Conservation (phyloP, 2,888 invertebrate species). For the Idaea straminata region DNA sequence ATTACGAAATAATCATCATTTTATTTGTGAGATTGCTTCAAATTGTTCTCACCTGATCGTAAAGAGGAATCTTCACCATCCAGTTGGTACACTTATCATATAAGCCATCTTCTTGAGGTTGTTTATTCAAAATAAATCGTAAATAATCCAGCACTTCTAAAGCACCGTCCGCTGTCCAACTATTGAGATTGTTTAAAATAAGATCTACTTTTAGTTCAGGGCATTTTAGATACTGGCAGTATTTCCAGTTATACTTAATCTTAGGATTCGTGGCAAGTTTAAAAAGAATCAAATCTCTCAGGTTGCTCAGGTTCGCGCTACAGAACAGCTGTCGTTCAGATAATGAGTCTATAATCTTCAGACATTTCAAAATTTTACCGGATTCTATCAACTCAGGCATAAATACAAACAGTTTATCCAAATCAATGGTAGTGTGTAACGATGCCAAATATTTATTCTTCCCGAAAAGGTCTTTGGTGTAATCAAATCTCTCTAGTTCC, state of each 20-base stretch:
- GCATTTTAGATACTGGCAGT: slow-evolving; percentile 75
- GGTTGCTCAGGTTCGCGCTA: slow-evolving; percentile 74
- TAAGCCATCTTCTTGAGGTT: slow-evolving; percentile 64
- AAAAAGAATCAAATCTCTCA: slow-evolving; percentile 81
- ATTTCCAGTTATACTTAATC: slow-evolving; percentile 70
- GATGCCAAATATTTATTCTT: slow-evolving; percentile 81
- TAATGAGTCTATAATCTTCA: slow-evolving; percentile 78
- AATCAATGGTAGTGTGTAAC: slow-evolving; percentile 78
- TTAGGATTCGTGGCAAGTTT: slow-evolving; percentile 78
- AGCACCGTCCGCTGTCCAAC: slow-evolving; percentile 80
- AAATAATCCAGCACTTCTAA: slow-evolving; percentile 75
- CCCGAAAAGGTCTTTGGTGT: slow-evolving; percentile 75
- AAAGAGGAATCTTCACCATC: slow-evolving; percentile 82
- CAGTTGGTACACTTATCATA: slow-evolving; percentile 75
- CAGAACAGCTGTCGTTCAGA: slow-evolving; percentile 78
- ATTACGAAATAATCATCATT: not conserved
- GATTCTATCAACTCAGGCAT: slow-evolving; percentile 68
- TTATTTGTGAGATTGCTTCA: not conserved
- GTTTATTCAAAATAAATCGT: slow-evolving; percentile 57
- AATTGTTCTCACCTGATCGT: slow-evolving; percentile 74
- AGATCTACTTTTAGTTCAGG: slow-evolving; percentile 71
- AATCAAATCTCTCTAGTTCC: slow-evolving; percentile 75
- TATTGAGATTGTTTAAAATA: slow-evolving; percentile 74
- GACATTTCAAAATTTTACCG: slow-evolving; percentile 71
- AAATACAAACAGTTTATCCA: slow-evolving; percentile 72